These are phyloP conservation scores for Huso huso DNA, from an alignment of 2,797 vertebrate genomes.

Conservation along the genomic window DNA sequence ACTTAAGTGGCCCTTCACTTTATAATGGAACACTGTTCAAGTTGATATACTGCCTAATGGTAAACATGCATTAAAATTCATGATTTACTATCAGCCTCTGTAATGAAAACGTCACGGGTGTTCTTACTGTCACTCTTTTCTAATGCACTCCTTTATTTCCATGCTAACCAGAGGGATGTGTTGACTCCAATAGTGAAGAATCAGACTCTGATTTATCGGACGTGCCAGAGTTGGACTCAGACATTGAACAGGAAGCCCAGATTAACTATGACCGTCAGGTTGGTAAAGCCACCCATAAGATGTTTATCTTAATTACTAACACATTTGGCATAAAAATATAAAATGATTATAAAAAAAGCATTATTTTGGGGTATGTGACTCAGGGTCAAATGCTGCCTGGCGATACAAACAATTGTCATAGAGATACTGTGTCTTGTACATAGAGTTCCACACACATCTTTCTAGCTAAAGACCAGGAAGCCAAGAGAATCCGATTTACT, in stretches of 20 bases:
- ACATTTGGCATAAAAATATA: too few species aligned
- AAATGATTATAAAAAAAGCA: too few species aligned
- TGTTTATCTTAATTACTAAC: too few species aligned
- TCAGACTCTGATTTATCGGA: conserved; percentile 72
- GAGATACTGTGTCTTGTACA: too few species aligned
- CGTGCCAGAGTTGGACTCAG: conserved; percentile 88
- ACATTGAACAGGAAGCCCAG: conserved; percentile 94
- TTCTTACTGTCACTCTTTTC: background rate
- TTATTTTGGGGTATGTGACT: too few species aligned
- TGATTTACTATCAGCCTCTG: background rate
- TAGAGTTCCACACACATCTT: too few species aligned
- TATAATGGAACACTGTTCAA: too few species aligned
- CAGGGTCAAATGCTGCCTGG: too few species aligned
- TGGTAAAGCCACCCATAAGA: conserved; percentile 30
- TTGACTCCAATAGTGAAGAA: conserved; percentile 86
- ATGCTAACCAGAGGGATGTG: conserved; percentile 20
- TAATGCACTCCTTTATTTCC: conserved; percentile 1
- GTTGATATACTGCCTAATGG: background rate
- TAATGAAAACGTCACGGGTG: background rate
- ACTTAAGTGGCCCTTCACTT: too few species aligned
- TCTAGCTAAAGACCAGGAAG: too few species aligned
- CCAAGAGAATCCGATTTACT: too few species aligned
- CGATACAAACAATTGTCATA: too few species aligned
- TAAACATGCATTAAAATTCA: background rate
- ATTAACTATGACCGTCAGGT: conserved; percentile 92